Conservation (phyloP, 2,113 vertebrate species). For the Platycercus adscitus region DNA sequence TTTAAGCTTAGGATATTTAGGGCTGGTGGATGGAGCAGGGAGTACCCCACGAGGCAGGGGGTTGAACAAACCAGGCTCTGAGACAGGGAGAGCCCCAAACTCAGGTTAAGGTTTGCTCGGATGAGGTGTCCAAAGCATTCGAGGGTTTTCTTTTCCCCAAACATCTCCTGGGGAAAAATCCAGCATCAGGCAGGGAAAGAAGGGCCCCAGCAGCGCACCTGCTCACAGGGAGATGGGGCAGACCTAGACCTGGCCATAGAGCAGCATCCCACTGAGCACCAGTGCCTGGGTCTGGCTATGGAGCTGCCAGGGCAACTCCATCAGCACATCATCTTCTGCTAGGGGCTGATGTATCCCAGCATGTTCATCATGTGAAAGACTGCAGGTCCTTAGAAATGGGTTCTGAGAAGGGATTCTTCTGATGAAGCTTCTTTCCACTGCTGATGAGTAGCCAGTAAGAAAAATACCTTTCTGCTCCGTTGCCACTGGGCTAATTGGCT, state of each 20-base stretch:
- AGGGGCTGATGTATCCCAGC: not conserved
- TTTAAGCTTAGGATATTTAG: not conserved
- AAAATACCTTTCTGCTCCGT: slow-evolving; percentile 16
- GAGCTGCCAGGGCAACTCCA: not conserved
- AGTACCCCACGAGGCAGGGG: not conserved
- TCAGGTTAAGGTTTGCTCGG: not conserved
- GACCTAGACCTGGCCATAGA: not conserved
- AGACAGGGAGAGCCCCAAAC: not conserved
- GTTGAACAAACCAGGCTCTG: not conserved
- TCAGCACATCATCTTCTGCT: fast-evolving
- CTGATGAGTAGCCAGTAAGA: not conserved
- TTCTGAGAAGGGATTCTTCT: not conserved
- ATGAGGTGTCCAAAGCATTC: not conserved
- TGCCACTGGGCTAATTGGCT: slow-evolving; percentile 49
- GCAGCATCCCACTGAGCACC: not conserved
- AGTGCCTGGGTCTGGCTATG: fast-evolving
- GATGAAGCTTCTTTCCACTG: not conserved
- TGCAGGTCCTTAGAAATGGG: not conserved
- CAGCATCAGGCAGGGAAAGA: not conserved
- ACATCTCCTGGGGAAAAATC: not conserved
- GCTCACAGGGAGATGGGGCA: not conserved
- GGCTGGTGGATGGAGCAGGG: not conserved
- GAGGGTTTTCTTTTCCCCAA: not conserved
- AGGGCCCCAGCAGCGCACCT: not conserved
- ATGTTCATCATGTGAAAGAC: not conserved